Evolutionary conservation across 1,140 invertebrate species (phyloP), one percentile per base, ranked within the genome.

Genomic region (Globodera ellingtonae): DNA sequence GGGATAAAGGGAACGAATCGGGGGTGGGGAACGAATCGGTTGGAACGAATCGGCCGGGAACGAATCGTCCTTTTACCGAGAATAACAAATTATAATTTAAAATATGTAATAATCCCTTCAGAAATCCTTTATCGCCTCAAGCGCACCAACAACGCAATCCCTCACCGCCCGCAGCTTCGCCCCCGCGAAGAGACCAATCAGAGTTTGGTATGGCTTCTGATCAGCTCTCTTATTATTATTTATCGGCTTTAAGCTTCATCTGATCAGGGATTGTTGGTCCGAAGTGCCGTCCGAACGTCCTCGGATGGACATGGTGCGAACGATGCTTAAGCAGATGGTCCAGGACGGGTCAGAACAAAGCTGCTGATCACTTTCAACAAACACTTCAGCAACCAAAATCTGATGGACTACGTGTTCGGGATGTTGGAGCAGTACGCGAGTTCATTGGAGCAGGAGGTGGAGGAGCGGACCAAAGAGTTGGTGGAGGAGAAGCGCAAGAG

Each of bases 401-500:
- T 94, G 79, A 94, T 94, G 85, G 94, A 95, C 90, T 94, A 94
- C 88, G 94, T 95, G 93, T 90, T 94, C 76, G 92, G 93, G 0
- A 94, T 94, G 85, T 94, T 94, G 93, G 94, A 94, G 89, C 94
- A 94, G 86, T 94, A 94, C 88, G 93, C 94, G 0, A 93, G 92
- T 73, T 94, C 94, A 89, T 89, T 95, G 72, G 94, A 95, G 89
- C 92, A 92, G 3, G 89, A 97, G 0, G 95, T 98, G 0, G 94
- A 96, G 86, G 95, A 97, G 88, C 90, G 95, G 79, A 98, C 95
- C 0, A 94, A 95, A 89, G 94, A 96, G 89, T 90, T 97, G 59
- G 93, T 94, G 75, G 95, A 97, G 89, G 96, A 98, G 90, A 97
- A 97, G 89, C 95, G 95, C 90, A 97, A 97, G 91, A 97, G 95